Evolutionary conservation across 2,888 invertebrate genomes (phyloP), one percentile per base, ranked within the genome.

Genomic region (Temnothorax ravouxi): DNA sequence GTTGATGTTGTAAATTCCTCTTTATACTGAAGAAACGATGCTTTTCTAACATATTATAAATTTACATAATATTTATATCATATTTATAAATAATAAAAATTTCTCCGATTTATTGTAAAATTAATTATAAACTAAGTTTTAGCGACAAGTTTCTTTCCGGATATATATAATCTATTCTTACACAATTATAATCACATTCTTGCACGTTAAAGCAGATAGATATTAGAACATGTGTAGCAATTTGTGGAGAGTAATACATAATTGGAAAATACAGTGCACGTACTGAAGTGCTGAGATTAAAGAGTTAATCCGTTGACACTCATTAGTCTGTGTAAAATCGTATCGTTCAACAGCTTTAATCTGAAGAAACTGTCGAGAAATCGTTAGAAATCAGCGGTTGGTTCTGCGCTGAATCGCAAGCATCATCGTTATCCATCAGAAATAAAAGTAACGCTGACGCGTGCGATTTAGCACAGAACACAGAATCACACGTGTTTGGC

Each of bases 381-480:
- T 79, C 56, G 25, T 69, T 69, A 79, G 67, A 79, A 79, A 79
- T 69, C 69, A 47, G 38, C 47, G 3, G 47, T 67, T 56, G 56
- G n/a, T 59, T 50, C 21, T 71, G 52, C 47, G 25, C 66, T 67
- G 47, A 47, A 47, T 47, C 44, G 13, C 47, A 67, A 8, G 25
- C 8, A 29, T 47, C 66, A 11, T 62, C 62, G 11, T 64, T 64
- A 34, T 62, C 61, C 13, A n/a, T n/a, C n/a, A 62, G 21, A 44
- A 11, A 3, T 21, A 11, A 15, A 44, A 3, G 29, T 67, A 56
- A 67, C 1, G 56, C 29, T 56, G 67, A 67, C 56, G 56, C 77
- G 13, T 25, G 13, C n/a, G 34, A 64, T 82, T 75, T 66, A 76
- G 9, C 44, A 44, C 41, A 15, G n/a, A 64, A 3, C n/a, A 3